Percentiles rank a stretch among this genome's conserved stretches.
Conservation (phyloP, 2,888 invertebrate genomes). For the Melinopterus prodromus region DNA sequence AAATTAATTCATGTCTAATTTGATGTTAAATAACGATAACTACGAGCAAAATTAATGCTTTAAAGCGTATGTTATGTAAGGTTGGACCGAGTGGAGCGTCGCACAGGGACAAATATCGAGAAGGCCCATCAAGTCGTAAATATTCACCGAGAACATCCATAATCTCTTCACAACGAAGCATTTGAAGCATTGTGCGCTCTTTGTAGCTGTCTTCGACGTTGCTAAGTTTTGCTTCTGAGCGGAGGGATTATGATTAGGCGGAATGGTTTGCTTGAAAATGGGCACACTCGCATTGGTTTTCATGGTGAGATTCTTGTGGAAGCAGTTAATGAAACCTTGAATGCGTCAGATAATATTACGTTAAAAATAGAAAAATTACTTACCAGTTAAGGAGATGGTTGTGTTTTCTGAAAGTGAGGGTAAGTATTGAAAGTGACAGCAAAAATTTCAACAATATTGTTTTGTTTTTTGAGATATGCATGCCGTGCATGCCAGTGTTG, state of each 20-base stretch:
- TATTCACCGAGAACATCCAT: constrained; percentile 52
- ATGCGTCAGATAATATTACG: background rate
- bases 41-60: constrained; percentile 36
- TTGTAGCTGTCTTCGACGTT: constrained; percentile 37
- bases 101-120: constrained; percentile 53
- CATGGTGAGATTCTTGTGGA: background rate
- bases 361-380: constrained; percentile 9
- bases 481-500: background rate
- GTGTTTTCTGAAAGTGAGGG: background rate
- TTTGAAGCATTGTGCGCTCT: constrained; percentile 43
- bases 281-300: constrained; percentile 27
- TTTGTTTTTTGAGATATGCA: constrained; percentile 11
- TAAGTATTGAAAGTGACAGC: constrained; percentile 15
- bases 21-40: background rate
- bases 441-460: constrained; percentile 26
- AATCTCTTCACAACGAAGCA: constrained; percentile 45
- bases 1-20: background rate
- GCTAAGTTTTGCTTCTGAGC: constrained; percentile 34
- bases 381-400: background rate
- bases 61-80: constrained; percentile 50
- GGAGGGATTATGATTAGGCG: background rate
- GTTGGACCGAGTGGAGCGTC: constrained; percentile 52
- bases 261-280: constrained; percentile 22
- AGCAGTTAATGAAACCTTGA: background rate
- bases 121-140: constrained; percentile 54